These are phyloP conservation scores for Nymphicus hollandicus DNA, from an alignment of 2,113 vertebrate species.

Conservation along the genomic window DNA sequence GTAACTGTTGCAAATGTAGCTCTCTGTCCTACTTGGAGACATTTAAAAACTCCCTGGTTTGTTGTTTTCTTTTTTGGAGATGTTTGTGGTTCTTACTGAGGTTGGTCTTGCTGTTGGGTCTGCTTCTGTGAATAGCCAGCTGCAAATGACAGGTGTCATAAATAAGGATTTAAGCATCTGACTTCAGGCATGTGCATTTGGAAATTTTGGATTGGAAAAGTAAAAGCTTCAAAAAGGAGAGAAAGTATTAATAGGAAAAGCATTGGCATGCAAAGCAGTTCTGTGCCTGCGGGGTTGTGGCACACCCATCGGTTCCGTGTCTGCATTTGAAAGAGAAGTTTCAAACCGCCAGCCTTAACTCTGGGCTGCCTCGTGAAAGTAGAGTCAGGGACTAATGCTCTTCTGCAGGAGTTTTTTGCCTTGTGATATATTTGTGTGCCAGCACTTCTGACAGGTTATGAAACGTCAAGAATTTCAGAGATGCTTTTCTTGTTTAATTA, in stretches of 20 bases:
- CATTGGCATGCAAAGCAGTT: not conserved
- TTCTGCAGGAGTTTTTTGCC: not conserved
- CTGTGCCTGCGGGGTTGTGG: not conserved
- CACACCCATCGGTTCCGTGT: not conserved
- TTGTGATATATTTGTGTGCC: conserved; percentile 4
- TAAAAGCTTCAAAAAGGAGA: conserved; percentile 15
- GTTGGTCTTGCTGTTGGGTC: not conserved
- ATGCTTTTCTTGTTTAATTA: conserved; percentile 54
- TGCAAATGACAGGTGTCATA: not conserved
- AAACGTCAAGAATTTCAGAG: conserved; percentile 37
- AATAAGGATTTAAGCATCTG: not conserved
- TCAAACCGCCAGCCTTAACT: not conserved
- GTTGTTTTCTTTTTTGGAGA: not conserved
- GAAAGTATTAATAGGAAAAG: conserved; percentile 16
- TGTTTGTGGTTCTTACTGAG: not conserved
- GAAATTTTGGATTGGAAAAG: conserved; percentile 13
- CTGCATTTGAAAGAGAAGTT: not conserved
- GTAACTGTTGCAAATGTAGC: not conserved
- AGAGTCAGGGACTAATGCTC: not conserved
- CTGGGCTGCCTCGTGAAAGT: not conserved
- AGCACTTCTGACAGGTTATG: conserved; percentile 1
- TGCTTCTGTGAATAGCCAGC: not conserved
- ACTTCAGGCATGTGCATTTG: not conserved
- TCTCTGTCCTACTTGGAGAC: not conserved
- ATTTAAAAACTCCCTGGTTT: not conserved